A percentile compares a stretch with the other conserved stretches of the same genome.
Evolutionary conservation across 2,797 vertebrate genomes (phyloP).

Genomic region (Lepus oiostolus): DNA sequence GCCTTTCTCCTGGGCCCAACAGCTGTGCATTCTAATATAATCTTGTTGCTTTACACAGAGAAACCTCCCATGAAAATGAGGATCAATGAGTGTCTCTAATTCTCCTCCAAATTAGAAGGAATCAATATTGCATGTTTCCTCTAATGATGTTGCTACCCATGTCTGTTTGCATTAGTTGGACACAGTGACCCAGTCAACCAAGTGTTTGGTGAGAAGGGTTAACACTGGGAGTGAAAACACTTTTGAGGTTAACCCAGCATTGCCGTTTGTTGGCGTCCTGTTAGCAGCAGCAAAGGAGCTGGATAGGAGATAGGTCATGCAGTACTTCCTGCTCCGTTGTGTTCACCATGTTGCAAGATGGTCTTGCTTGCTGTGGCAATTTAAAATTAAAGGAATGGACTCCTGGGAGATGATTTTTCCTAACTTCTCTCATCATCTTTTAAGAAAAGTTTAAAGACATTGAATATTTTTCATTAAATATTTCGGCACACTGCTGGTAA

Average conservation of each 20-base stretch:
- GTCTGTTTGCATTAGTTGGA: background rate
- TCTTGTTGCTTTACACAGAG: background rate
- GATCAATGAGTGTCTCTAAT: background rate
- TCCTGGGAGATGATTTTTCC: background rate
- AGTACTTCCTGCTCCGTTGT: background rate
- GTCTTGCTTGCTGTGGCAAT: background rate
- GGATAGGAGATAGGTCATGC: too few species aligned
- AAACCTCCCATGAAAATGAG: background rate
- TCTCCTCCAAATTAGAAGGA: background rate
- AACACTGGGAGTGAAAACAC: background rate
- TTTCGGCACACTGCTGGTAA: background rate
- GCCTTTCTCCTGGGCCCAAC: background rate
- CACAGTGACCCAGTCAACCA: background rate
- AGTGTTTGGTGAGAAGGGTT: background rate
- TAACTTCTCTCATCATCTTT: background rate
- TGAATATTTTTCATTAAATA: background rate
- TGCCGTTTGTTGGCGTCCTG: too few species aligned
- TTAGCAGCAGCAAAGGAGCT: background rate
- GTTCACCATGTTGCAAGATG: background rate
- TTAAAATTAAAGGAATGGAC: background rate
- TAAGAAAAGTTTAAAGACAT: background rate
- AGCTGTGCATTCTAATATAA: background rate
- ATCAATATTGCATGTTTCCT: background rate
- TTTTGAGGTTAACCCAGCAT: background rate
- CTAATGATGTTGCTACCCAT: background rate